Base-by-base conservation (phyloP, 2,113 vertebrate genomes). In the Coptodon rendalli region DNA sequence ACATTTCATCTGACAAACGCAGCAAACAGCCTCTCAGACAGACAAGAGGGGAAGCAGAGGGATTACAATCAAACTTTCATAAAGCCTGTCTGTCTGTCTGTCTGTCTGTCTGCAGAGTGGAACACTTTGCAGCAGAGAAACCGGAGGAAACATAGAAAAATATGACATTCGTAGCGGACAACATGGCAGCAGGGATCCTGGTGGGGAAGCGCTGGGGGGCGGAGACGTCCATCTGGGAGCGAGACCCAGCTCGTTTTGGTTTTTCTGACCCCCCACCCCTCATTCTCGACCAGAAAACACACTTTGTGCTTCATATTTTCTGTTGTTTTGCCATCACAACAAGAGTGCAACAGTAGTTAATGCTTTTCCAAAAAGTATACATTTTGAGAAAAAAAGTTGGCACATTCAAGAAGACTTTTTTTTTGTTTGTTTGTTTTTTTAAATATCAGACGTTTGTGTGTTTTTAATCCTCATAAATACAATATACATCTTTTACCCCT, bases 371-470 rank as follows among this genome's bases (percentile, higher is more conserved):
- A 94, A 96, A 95, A 87, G 88, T 95, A 93, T 93, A 97, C 93
- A 94, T 95, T 91, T 96, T 85, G 95, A 97, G 93, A 94, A 94
- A 96, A 66, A 95, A 94, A 78, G 93, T 96, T 97, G 97, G 96
- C 97, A 97, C 97, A 97, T 97, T 97, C 95, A 95, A 96, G 95
- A 97, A 95, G 94, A 97, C 93, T 94, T 94, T 93, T 59, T 71
- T 19, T 89, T 87, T 84, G 2, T n/a, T 61, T 14, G 4, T 29
- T 59, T 31, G 3, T 63, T 19, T 2, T 59, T 66, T 38, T 13
- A 38, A 68, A 95, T 94, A 96, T 96, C 88, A 93, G 93, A 92
- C 84, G 92, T 90, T 88, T 91, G 93, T 90, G 73, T 24, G 81
- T 90, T 78, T 59, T 85, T 24, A 17, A 93, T 95, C 93, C 87